These are phyloP conservation scores for Xestia rhomboidea DNA, from an alignment of 2,888 invertebrate genomes.

Conservation along the genomic window DNA sequence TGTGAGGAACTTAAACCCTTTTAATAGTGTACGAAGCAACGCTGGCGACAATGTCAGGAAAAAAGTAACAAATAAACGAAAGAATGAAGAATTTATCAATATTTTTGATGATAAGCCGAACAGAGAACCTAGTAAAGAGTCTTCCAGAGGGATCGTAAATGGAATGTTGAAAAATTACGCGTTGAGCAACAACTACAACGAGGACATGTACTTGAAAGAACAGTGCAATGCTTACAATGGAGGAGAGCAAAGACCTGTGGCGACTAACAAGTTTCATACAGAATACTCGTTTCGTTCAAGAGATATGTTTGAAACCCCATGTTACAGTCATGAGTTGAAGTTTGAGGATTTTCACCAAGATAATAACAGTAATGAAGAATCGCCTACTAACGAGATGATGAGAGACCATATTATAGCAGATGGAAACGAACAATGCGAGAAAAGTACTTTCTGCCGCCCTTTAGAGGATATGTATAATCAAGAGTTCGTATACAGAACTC, in stretches of 20 bases:
- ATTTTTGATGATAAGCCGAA: constrained; percentile 32
- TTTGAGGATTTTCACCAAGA: constrained; percentile 33
- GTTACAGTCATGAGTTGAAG: constrained; percentile 10
- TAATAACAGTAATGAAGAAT: constrained; percentile 34
- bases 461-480: constrained; percentile 70
- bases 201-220: constrained; percentile 23
- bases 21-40: constrained; percentile 34
- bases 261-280: constrained; percentile 10
- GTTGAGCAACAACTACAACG: constrained; percentile 27
- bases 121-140: constrained; percentile 11
- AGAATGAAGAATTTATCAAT: constrained; percentile 45
- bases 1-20: constrained; percentile 49
- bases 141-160: constrained; percentile 29
- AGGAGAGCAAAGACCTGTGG: constrained; percentile 6
- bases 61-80: constrained; percentile 28
- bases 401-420: constrained; percentile 10
- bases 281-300: constrained; percentile 28
- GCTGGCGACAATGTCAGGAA: constrained; percentile 26
- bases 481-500: constrained; percentile 74
- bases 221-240: neutral
- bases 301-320: constrained; percentile 12
- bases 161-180: constrained; percentile 35
- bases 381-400: constrained; percentile 11
- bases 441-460: constrained; percentile 78
- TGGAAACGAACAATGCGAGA: constrained; percentile 69